Evolutionary conservation across 30 jellyfish, hydroid and myxozoan genomes (phyloP).

Genomic region (Clytia hemisphaerica): DNA sequence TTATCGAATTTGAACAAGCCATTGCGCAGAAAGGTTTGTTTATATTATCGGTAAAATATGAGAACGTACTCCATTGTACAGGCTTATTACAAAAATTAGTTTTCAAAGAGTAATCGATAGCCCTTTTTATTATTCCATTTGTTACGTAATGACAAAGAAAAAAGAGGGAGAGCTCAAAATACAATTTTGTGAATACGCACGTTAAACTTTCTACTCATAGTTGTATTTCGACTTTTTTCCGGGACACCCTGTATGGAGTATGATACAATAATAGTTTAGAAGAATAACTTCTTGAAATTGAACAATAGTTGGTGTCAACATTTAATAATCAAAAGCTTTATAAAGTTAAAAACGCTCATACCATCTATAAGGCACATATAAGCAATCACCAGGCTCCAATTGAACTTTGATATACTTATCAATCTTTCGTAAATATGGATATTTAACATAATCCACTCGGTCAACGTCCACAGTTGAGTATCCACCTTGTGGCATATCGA

Average conservation of each 20-base stretch:
- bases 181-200: no score
- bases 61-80: background rate
- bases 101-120: no score
- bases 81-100: background rate
- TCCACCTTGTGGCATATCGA: slow-evolving; percentile 13
- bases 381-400: slow-evolving; percentile 9
- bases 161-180: no score
- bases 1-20: background rate
- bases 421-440: slow-evolving; percentile 1
- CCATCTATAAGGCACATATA: slow-evolving; percentile 8
- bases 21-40: background rate
- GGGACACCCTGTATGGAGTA: no score
- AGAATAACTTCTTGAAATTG: no score
- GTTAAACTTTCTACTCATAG: no score
- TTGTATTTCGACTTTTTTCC: no score
- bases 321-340: no score
- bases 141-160: no score
- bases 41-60: background rate
- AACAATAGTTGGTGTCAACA: no score
- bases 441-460: slow-evolving; percentile 1
- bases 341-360: background rate
- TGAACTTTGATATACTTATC: slow-evolving; percentile 11
- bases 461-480: slow-evolving; percentile 14
- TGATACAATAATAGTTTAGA: no score
- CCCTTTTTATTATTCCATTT: no score